These are phyloP conservation scores for Branchellion lobata DNA, from an alignment of 2,888 invertebrate species.

Conservation along the genomic window DNA sequence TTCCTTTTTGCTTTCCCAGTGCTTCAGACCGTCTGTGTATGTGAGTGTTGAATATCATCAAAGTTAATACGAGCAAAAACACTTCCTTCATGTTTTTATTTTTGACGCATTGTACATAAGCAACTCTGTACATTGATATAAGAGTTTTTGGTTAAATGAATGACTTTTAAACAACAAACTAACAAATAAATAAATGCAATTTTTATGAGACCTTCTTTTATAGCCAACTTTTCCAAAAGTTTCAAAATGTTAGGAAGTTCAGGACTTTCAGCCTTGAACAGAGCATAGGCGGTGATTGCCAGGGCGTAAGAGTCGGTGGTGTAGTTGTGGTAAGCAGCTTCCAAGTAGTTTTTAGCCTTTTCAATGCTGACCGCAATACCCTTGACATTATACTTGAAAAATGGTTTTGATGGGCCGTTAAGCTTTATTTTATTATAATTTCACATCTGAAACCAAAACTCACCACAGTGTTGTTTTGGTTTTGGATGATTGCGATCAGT, in stretches of 20 bases:
- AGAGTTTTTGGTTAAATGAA: no score
- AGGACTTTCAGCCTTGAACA: neutral
- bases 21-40: conserved; percentile 15
- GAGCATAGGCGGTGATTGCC: conserved; percentile 18
- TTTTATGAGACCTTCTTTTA: conserved; percentile 13
- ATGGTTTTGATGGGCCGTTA: neutral
- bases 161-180: no score
- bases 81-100: no score
- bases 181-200: no score
- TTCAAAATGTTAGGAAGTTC: neutral
- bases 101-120: no score
- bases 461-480: conserved; percentile 33
- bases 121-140: no score
- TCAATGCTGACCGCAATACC: neutral
- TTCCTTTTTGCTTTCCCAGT: conserved; percentile 19
- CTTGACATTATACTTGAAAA: neutral
- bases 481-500: conserved; percentile 74
- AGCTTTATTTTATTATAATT: neutral
- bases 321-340: neutral
- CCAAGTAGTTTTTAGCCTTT: neutral
- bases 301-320: neutral
- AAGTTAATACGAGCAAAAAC: no score
- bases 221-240: conserved; percentile 1
- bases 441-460: neutral
- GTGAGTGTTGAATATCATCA: conserved; percentile 1